These are phyloP conservation scores for Aptenodytes forsteri DNA, from an alignment of 2,113 vertebrate genomes.

Conservation along the genomic window DNA sequence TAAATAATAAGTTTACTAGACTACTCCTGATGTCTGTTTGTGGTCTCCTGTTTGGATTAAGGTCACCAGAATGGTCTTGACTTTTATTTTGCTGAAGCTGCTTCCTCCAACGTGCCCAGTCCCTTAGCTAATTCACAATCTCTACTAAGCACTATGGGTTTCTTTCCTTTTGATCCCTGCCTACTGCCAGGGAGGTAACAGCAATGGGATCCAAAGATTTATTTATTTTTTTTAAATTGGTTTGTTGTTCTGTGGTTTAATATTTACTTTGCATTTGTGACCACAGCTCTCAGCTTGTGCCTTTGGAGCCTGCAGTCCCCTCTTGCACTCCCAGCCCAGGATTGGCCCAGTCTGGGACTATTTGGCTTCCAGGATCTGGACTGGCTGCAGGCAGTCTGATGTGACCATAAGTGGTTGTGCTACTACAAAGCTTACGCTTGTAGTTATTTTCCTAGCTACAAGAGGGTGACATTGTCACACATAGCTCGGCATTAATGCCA, in stretches of 20 bases:
- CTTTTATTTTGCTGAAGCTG: background rate
- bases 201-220: background rate
- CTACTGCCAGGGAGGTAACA: background rate
- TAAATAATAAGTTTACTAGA: background rate
- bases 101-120: background rate
- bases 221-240: background rate
- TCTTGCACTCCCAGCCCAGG: background rate
- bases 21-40: background rate
- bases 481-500: background rate
- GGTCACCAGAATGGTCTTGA: background rate
- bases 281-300: background rate
- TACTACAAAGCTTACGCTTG: background rate
- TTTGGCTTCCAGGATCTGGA: background rate
- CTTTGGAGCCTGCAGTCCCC: background rate
- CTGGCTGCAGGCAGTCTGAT: background rate
- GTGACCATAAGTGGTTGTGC: background rate
- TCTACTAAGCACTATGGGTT: background rate
- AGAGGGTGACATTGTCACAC: conserved; percentile 23
- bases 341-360: background rate
- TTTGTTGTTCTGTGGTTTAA: background rate
- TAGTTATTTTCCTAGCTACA: conserved; percentile 20
- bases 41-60: background rate
- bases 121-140: background rate
- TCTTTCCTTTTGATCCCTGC: background rate
- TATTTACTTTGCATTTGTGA: background rate